Conservation (phyloP, 2,888 invertebrate species). For the Drosophila picticornis region DNA sequence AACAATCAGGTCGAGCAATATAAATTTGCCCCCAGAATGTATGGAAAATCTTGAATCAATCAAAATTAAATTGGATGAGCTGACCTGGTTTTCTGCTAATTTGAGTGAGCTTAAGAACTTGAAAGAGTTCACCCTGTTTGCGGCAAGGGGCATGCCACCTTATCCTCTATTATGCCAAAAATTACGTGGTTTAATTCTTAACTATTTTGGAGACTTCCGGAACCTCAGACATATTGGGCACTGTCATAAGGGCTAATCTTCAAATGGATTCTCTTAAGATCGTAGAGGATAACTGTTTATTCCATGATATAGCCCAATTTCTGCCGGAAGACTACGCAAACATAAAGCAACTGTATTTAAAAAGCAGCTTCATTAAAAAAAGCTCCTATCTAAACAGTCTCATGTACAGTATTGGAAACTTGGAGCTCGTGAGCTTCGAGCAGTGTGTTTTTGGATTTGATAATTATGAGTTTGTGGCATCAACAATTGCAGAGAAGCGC, state of each 20-base stretch:
- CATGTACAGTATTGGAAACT: conserved; percentile 26
- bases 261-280: conserved; percentile 48
- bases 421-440: conserved; percentile 53
- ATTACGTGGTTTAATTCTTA: conserved; percentile 9
- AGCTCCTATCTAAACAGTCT: conserved; percentile 21
- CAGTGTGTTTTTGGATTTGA: conserved; percentile 49
- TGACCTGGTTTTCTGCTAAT: conserved; percentile 49
- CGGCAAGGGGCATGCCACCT: background rate
- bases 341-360: conserved; percentile 48
- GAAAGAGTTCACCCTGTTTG: conserved; percentile 43
- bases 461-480: conserved; percentile 40
- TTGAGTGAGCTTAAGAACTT: conserved; percentile 33
- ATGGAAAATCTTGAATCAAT: conserved; percentile 47
- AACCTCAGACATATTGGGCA: conserved; percentile 2
- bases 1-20: background rate
- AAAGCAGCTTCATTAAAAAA: conserved; percentile 34
- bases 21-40: conserved; percentile 33
- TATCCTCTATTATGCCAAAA: conserved; percentile 21
- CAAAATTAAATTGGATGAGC: conserved; percentile 46
- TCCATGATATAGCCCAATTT: conserved; percentile 17
- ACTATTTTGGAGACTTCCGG: conserved; percentile 31
- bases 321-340: conserved; percentile 10
- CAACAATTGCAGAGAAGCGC: conserved; percentile 30
- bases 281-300: conserved; percentile 44
- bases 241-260: conserved; percentile 25